Evolutionary conservation across 2,888 invertebrate genomes (phyloP).

Genomic region (Cremastinae sp.): DNA sequence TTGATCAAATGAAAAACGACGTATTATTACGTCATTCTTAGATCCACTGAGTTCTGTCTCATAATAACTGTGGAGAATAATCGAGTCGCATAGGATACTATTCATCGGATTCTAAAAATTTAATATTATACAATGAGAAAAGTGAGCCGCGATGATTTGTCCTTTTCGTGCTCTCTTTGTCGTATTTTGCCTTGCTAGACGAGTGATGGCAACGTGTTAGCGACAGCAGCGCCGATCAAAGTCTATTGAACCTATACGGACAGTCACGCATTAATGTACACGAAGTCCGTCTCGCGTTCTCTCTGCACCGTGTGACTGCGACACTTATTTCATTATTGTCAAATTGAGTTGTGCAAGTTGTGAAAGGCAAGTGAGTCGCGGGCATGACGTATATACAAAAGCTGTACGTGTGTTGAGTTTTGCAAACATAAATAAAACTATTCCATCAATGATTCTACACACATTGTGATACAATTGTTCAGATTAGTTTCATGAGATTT

Average conservation of each 20-base stretch:
- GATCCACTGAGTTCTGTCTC: slow-evolving; percentile 31
- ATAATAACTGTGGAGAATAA: slow-evolving; percentile 40
- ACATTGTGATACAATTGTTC: no score
- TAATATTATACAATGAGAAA: slow-evolving; percentile 28
- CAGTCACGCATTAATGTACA: slow-evolving; percentile 41
- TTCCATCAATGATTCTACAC: slow-evolving; percentile 34
- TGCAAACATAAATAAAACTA: not conserved
- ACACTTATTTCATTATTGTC: slow-evolving; percentile 71
- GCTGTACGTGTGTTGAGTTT: not conserved
- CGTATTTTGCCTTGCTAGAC: not conserved
- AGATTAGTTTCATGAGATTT: no score
- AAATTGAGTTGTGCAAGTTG: slow-evolving; percentile 70
- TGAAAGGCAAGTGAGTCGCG: slow-evolving; percentile 39
- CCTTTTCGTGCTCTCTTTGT: slow-evolving; percentile 28
- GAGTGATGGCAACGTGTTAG: slow-evolving; percentile 28
- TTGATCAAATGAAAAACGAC: slow-evolving; percentile 18
- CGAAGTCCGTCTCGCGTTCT: slow-evolving; percentile 16
- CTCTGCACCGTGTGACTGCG: slow-evolving; percentile 50
- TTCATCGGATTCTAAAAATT: slow-evolving; percentile 35
- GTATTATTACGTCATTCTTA: slow-evolving; percentile 33
- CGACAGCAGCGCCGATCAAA: slow-evolving; percentile 29
- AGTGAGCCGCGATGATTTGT: slow-evolving; percentile 27
- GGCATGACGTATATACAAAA: slow-evolving; percentile 21
- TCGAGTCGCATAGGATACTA: slow-evolving; percentile 40
- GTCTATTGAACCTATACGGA: slow-evolving; percentile 53